Evolutionary conservation across 30 jellyfish, hydroid and myxozoan genomes (phyloP), one percentile per base, ranked within the genome.

Genomic region (Turritopsis rubra): DNA sequence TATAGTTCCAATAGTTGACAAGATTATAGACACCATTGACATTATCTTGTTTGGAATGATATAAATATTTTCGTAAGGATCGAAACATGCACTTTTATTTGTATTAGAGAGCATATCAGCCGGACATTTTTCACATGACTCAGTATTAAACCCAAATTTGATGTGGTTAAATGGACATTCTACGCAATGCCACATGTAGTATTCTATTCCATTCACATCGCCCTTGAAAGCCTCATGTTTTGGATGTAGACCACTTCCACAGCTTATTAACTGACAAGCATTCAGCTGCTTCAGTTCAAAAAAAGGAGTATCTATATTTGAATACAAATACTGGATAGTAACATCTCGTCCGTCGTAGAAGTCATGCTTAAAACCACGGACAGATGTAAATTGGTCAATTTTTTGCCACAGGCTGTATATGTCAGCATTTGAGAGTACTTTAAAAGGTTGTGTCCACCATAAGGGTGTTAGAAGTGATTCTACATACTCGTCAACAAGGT

Each of bases 391-490:
- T 8, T 7, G 8, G 16, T 68, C 77, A n/a, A 68, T n/a, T 23
- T 22, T 23, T 0, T 19, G 77, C 77, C 77, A 68, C 8, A 68
- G 9, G 77, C 77, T 1, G 28, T 68, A 8, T 9, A 68, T 68
- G 19, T 23, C 77, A 68, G 16, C 28, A 1, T 8, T 23, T 23
- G 31, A n/a, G 9, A 68, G 30, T 27, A 8, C 30, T 19, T 68
- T 68, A 9, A 9, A 68, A 23, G 77, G 77, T 68, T 68, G 77
- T 19, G 77, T n/a, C 77, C 77, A 68, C 77, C 77, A 68, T 7
- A 68, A 22, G 30, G 77, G 77, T 23, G 77, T 68, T 8, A 68
- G 30, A 23, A 68, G 77, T 16, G 77, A 68, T 27, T 68, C 77
- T 0, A 68, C 30, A 19, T 68, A 68, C 19, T 68, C 77, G 21